phyloP scores from a whole-genome alignment of 2,113 vertebrate genomes.

The Aramus guarauna region DNA sequence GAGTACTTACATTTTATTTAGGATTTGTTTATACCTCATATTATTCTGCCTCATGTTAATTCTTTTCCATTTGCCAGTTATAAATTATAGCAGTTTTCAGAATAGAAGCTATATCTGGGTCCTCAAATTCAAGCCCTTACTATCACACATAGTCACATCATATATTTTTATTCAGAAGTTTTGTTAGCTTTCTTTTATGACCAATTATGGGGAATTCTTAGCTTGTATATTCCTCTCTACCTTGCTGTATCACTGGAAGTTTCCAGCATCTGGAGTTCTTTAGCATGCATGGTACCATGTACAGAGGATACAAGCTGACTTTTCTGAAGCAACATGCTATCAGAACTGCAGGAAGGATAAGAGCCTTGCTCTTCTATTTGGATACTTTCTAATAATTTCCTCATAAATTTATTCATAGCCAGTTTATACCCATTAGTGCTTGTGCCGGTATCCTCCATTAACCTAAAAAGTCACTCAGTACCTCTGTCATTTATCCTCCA shows the following conservation, averaged over 20 bases:
- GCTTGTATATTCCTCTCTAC: neutral
- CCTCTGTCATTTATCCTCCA: neutral
- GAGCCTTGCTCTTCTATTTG: neutral
- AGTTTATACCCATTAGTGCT: neutral
- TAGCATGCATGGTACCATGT: neutral
- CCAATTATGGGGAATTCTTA: neutral
- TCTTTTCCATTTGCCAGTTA: neutral
- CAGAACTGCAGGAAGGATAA: neutral
- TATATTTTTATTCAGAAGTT: neutral
- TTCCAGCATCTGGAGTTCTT: neutral
- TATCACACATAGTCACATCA: neutral
- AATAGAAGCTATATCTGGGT: neutral
- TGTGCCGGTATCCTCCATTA: neutral
- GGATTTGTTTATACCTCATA: neutral
- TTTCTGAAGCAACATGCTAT: neutral
- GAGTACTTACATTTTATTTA: neutral
- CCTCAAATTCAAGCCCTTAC: neutral
- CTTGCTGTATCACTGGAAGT: neutral
- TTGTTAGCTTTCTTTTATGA: neutral
- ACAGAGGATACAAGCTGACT: neutral
- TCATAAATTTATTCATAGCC: neutral
- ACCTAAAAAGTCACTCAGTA: neutral
- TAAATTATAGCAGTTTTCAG: neutral
- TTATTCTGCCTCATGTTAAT: neutral
- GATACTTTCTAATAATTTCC: neutral